Conservation (phyloP, 2,113 vertebrate species). For the Burhinus bistriatus region DNA sequence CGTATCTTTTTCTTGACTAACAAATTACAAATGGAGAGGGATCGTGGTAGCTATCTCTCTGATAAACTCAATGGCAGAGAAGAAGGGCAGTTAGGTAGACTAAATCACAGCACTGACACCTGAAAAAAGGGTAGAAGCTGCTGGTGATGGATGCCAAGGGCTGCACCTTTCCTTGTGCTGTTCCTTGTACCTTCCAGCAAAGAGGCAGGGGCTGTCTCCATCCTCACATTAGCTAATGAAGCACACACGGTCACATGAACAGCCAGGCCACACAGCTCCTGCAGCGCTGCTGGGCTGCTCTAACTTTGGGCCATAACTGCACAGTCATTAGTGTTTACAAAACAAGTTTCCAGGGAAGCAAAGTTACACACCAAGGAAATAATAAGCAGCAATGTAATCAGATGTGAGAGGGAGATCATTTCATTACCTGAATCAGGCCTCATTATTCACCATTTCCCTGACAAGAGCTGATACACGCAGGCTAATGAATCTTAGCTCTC, state of each 20-base stretch:
- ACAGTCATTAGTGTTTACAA: constrained; percentile 30
- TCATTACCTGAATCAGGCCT: constrained; percentile 30
- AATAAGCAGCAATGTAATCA: constrained; percentile 16
- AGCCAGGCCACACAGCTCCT: background rate
- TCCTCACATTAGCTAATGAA: background rate
- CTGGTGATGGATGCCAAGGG: background rate
- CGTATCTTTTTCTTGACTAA: background rate
- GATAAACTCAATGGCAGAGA: background rate
- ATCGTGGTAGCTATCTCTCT: background rate
- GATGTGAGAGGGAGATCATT: constrained; percentile 19
- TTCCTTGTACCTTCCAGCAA: background rate
- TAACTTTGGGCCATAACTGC: background rate
- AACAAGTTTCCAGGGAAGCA: constrained; percentile 28
- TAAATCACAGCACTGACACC: background rate
- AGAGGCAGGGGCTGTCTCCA: background rate
- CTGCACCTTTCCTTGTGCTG: background rate
- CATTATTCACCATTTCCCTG: constrained; percentile 37
- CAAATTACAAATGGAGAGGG: background rate
- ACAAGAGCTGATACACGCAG: constrained; percentile 32
- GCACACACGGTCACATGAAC: background rate
- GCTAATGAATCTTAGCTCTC: background rate
- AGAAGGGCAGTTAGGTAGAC: background rate
- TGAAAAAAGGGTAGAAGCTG: background rate
- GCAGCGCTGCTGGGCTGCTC: background rate
- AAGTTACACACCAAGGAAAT: background rate